Percentiles rank a stretch among this genome's conserved stretches.
Conservation (phyloP, 2,797 vertebrate species). For the Pempheris klunzingeri region DNA sequence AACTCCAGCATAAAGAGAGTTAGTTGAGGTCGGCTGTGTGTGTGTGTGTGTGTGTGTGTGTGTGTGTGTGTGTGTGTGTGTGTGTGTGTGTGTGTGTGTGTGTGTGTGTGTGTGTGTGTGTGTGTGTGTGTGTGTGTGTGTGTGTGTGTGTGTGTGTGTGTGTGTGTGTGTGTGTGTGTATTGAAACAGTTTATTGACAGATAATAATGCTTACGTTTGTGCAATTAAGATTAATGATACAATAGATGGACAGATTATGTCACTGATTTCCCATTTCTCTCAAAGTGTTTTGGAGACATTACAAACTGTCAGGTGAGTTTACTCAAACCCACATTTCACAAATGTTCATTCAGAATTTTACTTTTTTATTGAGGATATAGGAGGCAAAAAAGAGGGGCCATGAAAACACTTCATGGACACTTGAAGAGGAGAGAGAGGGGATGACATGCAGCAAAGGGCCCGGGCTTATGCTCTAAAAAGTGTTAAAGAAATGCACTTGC, state of each 20-base stretch:
- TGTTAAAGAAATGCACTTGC: no score
- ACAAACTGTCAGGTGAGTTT: slow-evolving; percentile 38
- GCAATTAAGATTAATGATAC: slow-evolving; percentile 69
- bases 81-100: slow-evolving; percentile 49
- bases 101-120: slow-evolving; percentile 49
- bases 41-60: slow-evolving; percentile 27
- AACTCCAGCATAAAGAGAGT: slow-evolving; percentile 64
- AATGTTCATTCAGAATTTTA: slow-evolving; percentile 15
- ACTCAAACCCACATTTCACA: slow-evolving; percentile 30
- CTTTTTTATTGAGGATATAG: slow-evolving; percentile 1
- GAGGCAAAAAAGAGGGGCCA: background rate
- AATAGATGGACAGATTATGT: slow-evolving; percentile 50
- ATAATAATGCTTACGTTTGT: slow-evolving; percentile 62
- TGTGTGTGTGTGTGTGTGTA: slow-evolving; percentile 52
- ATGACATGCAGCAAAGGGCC: background rate
- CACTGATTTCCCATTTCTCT: slow-evolving; percentile 29
- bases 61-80: slow-evolving; percentile 49
- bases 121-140: slow-evolving; percentile 49
- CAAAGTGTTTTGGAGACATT: slow-evolving; percentile 45
- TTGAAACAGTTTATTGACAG: slow-evolving; percentile 70
- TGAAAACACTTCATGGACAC: no score
- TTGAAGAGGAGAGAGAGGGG: no score
- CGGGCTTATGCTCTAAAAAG: background rate
- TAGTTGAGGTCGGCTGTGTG: slow-evolving; percentile 36
- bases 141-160: slow-evolving; percentile 50